phyloP scores from a whole-genome alignment of 2,797 vertebrate genomes.

The Columba guinea region DNA sequence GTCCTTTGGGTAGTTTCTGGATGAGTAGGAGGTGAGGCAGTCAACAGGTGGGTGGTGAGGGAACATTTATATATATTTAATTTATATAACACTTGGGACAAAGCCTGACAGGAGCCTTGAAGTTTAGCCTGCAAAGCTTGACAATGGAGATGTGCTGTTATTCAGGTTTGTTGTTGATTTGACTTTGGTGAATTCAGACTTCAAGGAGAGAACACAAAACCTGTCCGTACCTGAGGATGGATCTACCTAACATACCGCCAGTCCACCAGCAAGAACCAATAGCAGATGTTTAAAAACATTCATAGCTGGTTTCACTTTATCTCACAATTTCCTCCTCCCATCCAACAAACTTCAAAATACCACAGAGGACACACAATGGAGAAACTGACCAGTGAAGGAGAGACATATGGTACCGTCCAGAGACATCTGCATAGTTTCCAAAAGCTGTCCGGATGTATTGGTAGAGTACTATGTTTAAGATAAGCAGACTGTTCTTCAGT shows the following conservation, averaged over 20 bases:
- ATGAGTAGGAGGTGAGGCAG: neutral
- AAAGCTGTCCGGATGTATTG: neutral
- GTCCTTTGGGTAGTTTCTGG: neutral
- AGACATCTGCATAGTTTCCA: neutral
- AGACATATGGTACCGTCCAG: neutral
- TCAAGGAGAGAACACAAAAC: neutral
- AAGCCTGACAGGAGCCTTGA: neutral
- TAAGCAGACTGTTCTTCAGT: neutral
- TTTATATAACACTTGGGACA: neutral
- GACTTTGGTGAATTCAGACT: neutral
- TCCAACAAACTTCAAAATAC: neutral
- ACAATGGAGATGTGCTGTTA: neutral
- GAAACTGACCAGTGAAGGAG: neutral
- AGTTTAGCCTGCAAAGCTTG: neutral
- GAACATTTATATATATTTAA: neutral
- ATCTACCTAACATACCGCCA: neutral
- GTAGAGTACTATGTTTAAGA: neutral
- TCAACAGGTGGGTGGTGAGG: neutral
- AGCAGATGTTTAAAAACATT: neutral
- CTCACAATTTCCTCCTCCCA: neutral
- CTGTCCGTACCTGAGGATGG: neutral
- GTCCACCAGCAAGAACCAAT: neutral
- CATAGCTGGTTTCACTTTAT: neutral
- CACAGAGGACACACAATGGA: neutral
- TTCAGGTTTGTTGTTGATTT: neutral